Evolutionary conservation across 2,113 vertebrate species (phyloP), one percentile per base, ranked within the genome.

Genomic region (Grantiella picta): DNA sequence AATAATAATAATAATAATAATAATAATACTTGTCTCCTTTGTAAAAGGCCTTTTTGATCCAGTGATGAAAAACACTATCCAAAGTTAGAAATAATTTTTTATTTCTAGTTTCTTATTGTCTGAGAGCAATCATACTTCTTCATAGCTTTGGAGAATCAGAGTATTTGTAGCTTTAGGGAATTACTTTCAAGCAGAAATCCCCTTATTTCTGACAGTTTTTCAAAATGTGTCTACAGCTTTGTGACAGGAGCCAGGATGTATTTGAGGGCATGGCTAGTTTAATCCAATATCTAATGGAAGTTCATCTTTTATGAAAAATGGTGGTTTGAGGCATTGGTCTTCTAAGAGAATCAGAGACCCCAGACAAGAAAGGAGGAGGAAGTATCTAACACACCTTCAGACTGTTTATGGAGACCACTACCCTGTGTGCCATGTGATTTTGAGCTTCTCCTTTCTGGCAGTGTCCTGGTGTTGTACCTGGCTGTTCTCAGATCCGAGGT

Each of bases 371-470:
- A 72, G 27, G 54, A 71, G 33, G 38, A 78, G 40, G 20, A 82
- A 60, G 5, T 38, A 49, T 25, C 10, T 8, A 44, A 40, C 56
- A 27, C 24, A 20, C 6, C 22, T 65, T 65, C 35, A 53, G 54
- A 29, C 18, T 63, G 24, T 80, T 82, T 50, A 25, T 38, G 24
- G 29, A 82, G 11, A 73, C 8, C 9, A 20, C 29, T 53, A 10
- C 16, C 28, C 23, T 24, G 6, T 0, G 1, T 47, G 35, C 7
- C 10, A 4, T 31, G 21, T 2, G 3, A 33, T 28, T 63, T 36
- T 73, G 71, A 38, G 21, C 10, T 57, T 31, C 28, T 45, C 12
- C 25, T 77, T 93, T 61, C 27, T 60, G 31, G 7, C 28, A 36
- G 15, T 29, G 17, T 20, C 24, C 45, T 81, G 52, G 12, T 18